Evolutionary conservation across 1,140 invertebrate genomes (phyloP).

Genomic region (Drosophila navojoa): DNA sequence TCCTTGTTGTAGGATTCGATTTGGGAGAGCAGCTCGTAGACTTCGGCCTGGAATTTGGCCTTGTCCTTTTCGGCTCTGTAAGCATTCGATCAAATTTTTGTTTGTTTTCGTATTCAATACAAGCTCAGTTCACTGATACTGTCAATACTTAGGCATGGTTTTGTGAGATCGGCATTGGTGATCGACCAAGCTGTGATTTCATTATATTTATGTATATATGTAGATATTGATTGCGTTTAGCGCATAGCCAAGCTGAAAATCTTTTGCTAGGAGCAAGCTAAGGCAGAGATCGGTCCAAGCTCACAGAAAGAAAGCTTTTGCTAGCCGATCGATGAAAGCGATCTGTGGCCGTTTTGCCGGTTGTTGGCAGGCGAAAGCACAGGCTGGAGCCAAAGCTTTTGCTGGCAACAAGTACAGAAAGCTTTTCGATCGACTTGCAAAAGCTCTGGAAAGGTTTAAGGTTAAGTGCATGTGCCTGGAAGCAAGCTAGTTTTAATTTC

Average conservation of each 20-base stretch:
- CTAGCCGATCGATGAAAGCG: neutral
- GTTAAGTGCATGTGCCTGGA: conserved; percentile 58
- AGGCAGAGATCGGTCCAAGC: conserved; percentile 14
- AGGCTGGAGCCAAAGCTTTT: conserved; percentile 31
- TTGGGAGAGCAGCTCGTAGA: conserved; percentile 97
- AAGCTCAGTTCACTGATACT: neutral
- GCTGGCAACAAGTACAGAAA: conserved; percentile 13
- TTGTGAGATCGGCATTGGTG: conserved; percentile 39
- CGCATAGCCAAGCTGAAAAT: conserved; percentile 8
- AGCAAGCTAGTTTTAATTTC: conserved; percentile 63
- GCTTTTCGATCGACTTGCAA: conserved; percentile 36
- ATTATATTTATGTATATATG: neutral
- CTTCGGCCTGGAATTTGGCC: conserved; percentile 97
- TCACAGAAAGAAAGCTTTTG: conserved; percentile 14
- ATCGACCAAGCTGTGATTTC: conserved; percentile 44
- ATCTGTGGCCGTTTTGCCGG: neutral
- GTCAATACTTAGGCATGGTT: conserved; percentile 68
- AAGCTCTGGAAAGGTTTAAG: conserved; percentile 45
- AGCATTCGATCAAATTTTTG: conserved; percentile 72
- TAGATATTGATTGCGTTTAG: neutral
- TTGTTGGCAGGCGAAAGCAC: neutral
- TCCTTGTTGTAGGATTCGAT: conserved; percentile 96
- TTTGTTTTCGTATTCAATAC: conserved; percentile 41
- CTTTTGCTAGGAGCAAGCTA: conserved; percentile 15
- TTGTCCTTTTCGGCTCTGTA: conserved; percentile 97